Evolutionary conservation across 2,888 invertebrate genomes (phyloP).

Genomic region (Trichacis sp.): DNA sequence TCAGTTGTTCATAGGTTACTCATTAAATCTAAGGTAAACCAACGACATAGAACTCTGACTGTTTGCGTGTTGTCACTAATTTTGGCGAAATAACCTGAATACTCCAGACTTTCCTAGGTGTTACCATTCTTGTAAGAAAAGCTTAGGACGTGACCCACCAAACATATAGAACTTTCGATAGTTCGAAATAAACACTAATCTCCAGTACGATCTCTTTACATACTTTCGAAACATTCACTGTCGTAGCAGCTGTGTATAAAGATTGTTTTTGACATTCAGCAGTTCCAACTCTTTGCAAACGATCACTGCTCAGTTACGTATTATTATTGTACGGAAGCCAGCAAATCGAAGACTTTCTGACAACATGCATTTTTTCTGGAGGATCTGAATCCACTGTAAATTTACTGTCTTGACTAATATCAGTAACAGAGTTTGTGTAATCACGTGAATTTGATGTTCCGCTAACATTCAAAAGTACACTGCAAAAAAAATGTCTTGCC

Average conservation of each 20-base stretch:
- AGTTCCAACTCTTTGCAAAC: background rate
- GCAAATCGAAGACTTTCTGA: constrained; percentile 16
- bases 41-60: constrained; percentile 21
- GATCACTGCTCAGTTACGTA: constrained; percentile 13
- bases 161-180: constrained; percentile 5
- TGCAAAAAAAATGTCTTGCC: too few species aligned
- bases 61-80: constrained; percentile 13
- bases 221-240: background rate
- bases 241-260: background rate
- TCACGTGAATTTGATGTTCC: constrained; percentile 10
- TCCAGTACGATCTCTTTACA: constrained; percentile 12
- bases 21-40: background rate
- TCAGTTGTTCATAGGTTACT: background rate
- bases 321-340: constrained; percentile 10
- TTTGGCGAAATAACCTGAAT: constrained; percentile 12
- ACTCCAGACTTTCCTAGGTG: constrained; percentile 16
- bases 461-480: constrained; percentile 3
- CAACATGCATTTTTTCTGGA: constrained; percentile 5
- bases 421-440: too few species aligned
- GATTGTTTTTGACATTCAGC: constrained; percentile 8
- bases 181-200: constrained; percentile 32
- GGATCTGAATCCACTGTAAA: constrained; percentile 4
- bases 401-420: background rate
- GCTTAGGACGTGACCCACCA: constrained; percentile 18
- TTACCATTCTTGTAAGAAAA: constrained; percentile 15